Conservation (phyloP, 2,888 invertebrate genomes). For the Drosophila anomalipes region DNA sequence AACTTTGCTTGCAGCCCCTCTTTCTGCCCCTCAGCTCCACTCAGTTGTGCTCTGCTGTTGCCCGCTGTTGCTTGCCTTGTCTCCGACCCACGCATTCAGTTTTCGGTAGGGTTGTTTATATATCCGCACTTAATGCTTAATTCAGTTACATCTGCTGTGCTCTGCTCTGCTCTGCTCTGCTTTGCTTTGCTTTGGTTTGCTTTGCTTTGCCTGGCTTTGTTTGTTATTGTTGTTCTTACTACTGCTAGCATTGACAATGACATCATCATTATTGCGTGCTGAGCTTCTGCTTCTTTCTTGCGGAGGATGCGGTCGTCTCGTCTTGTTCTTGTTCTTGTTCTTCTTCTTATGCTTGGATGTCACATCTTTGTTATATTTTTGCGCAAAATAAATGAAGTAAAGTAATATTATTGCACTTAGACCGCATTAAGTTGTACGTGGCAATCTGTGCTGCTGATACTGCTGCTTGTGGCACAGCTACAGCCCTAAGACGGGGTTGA, state of each 20-base stretch:
- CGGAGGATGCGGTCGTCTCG: conserved; percentile 21
- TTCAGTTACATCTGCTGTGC: conserved; percentile 78
- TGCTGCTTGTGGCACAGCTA: conserved; percentile 19
- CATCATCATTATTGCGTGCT: conserved; percentile 83
- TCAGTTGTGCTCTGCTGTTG: neutral
- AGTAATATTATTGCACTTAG: conserved; percentile 83
- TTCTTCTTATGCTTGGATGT: conserved; percentile 55
- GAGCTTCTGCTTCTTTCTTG: conserved; percentile 51
- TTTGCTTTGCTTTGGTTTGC: conserved; percentile 22
- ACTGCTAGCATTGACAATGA: conserved; percentile 82
- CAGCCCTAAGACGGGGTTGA: conserved; percentile 3
- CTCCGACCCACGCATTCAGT: conserved; percentile 54
- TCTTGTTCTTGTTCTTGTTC: conserved; percentile 25
- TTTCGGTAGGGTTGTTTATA: conserved; percentile 80
- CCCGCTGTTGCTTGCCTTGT: conserved; percentile 6
- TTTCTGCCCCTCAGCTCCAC: neutral
- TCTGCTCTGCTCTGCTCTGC: neutral
- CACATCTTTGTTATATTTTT: conserved; percentile 82
- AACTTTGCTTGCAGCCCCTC: conserved; percentile 37
- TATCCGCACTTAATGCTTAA: conserved; percentile 82
- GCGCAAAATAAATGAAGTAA: conserved; percentile 83
- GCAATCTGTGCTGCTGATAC: conserved; percentile 72
- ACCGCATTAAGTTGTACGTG: conserved; percentile 82
- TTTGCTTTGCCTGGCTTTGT: conserved; percentile 38
- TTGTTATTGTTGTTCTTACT: conserved; percentile 50